Evolutionary conservation across 2,113 vertebrate genomes (phyloP).

Genomic region (Corythoichthys haematopterus): DNA sequence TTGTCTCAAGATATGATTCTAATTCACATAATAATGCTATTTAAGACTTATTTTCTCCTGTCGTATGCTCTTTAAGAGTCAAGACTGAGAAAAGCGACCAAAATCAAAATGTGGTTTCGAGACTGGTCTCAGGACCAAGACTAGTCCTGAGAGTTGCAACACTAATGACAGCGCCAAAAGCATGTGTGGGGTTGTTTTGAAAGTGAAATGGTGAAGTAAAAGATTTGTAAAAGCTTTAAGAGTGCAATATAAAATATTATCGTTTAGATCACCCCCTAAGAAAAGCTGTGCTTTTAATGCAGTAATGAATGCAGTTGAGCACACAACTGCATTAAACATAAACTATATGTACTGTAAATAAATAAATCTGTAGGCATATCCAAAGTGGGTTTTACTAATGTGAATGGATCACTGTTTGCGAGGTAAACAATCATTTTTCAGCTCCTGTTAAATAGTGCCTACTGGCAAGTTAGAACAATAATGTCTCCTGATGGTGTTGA

Average conservation of each 20-base stretch:
- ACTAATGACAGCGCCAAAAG: not conserved
- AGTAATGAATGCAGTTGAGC: conserved; percentile 14
- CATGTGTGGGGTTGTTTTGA: not conserved
- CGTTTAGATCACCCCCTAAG: conserved; percentile 19
- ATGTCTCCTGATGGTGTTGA: conserved; percentile 25
- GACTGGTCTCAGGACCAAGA: no score
- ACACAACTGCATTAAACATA: not conserved
- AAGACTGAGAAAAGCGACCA: no score
- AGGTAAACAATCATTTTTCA: conserved; percentile 9
- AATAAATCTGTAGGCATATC: not conserved
- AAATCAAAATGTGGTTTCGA: no score
- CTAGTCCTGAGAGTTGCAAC: no score
- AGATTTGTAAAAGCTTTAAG: conserved; percentile 22
- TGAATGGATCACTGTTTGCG: conserved; percentile 21
- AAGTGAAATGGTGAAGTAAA: conserved; percentile 5
- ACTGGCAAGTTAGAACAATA: conserved; percentile 23
- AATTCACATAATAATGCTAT: no score
- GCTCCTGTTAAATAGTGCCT: conserved; percentile 16
- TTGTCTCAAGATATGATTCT: no score
- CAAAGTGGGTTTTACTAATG: conserved; percentile 6
- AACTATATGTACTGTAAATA: not conserved
- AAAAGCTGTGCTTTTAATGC: conserved; percentile 10
- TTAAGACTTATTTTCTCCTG: no score
- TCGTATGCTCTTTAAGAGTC: no score
- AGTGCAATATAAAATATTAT: conserved; percentile 11